These are phyloP conservation scores for Archocentrus centrarchus DNA, from an alignment of 2,113 vertebrate genomes.

Conservation along the genomic window DNA sequence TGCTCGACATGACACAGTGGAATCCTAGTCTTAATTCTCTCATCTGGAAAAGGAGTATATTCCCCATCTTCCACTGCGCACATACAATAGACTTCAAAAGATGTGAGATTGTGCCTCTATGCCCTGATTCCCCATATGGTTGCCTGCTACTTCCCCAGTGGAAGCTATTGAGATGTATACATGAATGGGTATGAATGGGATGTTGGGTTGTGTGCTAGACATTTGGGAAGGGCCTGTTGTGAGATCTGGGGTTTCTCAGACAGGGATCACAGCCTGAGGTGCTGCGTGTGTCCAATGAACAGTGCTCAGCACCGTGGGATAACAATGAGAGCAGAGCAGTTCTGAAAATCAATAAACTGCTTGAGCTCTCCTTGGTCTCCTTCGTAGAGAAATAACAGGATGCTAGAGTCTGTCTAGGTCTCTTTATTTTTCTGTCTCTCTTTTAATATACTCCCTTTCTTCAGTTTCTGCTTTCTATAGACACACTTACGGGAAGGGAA, in stretches of 20 bases:
- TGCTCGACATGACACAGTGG: conserved; percentile 29
- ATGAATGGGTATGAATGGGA: conserved; percentile 58
- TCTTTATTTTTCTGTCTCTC: conserved; percentile 31
- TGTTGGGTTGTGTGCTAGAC: conserved; percentile 27
- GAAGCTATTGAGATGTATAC: conserved; percentile 48
- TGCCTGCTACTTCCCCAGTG: conserved; percentile 31
- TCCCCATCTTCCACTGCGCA: conserved; percentile 25
- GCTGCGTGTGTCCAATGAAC: conserved; percentile 68
- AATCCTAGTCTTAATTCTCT: conserved; percentile 45
- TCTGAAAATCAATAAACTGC: conserved; percentile 78
- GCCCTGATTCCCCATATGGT: conserved; percentile 39
- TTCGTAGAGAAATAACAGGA: conserved; percentile 70
- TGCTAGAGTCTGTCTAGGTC: conserved; percentile 53
- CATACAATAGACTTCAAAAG: conserved; percentile 50
- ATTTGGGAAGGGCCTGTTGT: conserved; percentile 56
- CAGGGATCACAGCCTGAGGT: conserved; percentile 73
- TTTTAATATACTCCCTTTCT: conserved; percentile 27
- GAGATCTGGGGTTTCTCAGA: conserved; percentile 60
- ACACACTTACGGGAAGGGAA: neutral
- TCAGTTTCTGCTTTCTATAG: conserved; percentile 12
- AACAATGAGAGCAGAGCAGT: conserved; percentile 69
- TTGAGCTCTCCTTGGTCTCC: conserved; percentile 64
- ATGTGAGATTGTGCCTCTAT: conserved; percentile 30
- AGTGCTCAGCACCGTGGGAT: conserved; percentile 69
- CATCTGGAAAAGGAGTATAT: conserved; percentile 28